phyloP scores from a whole-genome alignment of 2,113 vertebrate genomes.

The Eira barbara region DNA sequence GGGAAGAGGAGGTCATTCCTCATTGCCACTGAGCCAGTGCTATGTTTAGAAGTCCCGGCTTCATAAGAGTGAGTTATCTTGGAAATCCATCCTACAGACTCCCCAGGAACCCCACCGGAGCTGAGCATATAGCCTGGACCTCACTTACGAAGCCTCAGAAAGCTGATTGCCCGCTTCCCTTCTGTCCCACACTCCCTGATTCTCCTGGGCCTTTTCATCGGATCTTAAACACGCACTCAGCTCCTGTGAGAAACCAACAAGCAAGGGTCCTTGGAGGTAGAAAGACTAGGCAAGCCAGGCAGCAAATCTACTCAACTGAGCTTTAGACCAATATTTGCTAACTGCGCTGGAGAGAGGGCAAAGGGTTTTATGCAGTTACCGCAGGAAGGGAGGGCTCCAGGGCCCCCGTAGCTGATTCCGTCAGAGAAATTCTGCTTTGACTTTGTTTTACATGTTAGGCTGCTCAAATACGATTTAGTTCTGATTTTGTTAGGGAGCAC shows the following conservation, averaged over 20 bases:
- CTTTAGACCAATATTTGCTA: constrained; percentile 49
- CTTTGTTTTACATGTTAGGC: constrained; percentile 4
- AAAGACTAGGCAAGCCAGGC: neutral
- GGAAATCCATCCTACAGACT: neutral
- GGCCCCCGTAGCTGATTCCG: neutral
- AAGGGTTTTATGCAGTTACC: neutral
- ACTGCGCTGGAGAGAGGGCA: constrained; percentile 48
- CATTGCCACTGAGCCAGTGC: constrained; percentile 69
- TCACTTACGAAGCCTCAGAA: neutral
- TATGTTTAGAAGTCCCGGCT: constrained; percentile 33
- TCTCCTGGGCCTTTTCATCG: neutral
- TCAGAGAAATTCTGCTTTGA: neutral
- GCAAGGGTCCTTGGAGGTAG: constrained; percentile 52
- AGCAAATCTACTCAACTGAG: constrained; percentile 46
- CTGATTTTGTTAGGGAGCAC: constrained; percentile 7
- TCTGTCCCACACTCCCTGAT: neutral
- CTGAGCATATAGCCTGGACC: neutral
- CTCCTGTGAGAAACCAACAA: constrained; percentile 33
- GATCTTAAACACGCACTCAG: neutral
- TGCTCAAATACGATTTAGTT: neutral
- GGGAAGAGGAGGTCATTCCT: constrained; percentile 64
- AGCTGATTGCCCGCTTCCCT: neutral
- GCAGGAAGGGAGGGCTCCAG: neutral
- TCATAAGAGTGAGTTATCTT: constrained; percentile 40
- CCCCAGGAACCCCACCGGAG: neutral